Evolutionary conservation across 2,797 vertebrate genomes (phyloP).

Genomic region (Garrulus glandarius): DNA sequence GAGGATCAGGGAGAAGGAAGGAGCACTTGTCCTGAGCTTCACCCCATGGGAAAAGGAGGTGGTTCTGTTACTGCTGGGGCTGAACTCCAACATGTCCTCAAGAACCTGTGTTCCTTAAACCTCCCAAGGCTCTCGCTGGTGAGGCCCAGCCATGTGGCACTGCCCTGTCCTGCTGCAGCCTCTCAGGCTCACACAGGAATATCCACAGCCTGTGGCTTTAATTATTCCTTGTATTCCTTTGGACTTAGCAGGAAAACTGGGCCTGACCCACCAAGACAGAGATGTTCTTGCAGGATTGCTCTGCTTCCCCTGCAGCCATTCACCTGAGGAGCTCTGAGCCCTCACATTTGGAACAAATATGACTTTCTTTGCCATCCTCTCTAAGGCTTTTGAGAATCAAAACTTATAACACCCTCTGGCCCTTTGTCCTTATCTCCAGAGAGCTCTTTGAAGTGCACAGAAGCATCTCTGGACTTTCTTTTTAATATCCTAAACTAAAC

Average conservation of each 20-base stretch:
- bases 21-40: background rate
- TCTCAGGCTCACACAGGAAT: background rate
- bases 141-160: background rate
- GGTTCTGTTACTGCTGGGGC: background rate
- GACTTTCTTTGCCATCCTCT: background rate
- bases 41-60: rapidly evolving
- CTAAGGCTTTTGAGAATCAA: background rate
- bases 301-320: constrained; percentile 24
- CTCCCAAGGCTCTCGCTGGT: background rate
- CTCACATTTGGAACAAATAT: constrained; percentile 55
- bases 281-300: background rate
- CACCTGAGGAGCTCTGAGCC: constrained; percentile 43
- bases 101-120: background rate
- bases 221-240: background rate
- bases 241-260: background rate
- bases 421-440: constrained; percentile 35
- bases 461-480: constrained; percentile 55
- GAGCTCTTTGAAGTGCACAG: constrained; percentile 46
- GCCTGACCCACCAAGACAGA: background rate
- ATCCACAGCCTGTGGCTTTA: background rate
- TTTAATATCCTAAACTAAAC: constrained; percentile 66
- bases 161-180: background rate
- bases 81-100: background rate
- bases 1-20: background rate
- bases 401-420: constrained; percentile 22